Conservation (phyloP, 2,888 invertebrate genomes). For the Isotomurus palustris region DNA sequence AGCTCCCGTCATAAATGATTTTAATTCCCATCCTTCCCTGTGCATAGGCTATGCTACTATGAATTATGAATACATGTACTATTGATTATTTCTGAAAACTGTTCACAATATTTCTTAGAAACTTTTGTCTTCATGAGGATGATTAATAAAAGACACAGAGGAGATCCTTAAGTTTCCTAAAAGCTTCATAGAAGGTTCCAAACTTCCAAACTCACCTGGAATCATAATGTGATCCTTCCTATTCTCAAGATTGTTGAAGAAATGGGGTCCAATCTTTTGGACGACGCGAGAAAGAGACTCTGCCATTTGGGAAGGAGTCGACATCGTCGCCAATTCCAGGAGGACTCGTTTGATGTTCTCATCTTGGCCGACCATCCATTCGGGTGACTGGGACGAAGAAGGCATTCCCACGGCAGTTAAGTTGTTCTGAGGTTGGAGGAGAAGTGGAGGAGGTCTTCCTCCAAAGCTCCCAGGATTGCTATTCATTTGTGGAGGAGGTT, state of each 20-base stretch:
- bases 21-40: too few relatives aligned
- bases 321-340: conserved; percentile 26
- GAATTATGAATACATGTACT: too few relatives aligned
- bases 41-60: too few relatives aligned
- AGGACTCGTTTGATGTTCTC: conserved; percentile 30
- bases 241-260: conserved; percentile 23
- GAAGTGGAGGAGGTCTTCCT: too few relatives aligned
- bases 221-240: conserved; percentile 24
- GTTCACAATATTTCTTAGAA: not conserved
- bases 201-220: conserved; percentile 15
- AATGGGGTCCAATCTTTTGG: conserved; percentile 26
- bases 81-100: too few relatives aligned
- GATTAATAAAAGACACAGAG: not conserved
- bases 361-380: conserved; percentile 24
- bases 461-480: too few relatives aligned
- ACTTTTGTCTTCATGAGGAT: not conserved
- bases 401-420: conserved; percentile 9
- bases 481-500: conserved; percentile 3
- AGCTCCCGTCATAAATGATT: too few relatives aligned
- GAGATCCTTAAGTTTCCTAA: not conserved
- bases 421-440: not conserved
- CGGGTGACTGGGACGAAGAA: not conserved
- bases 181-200: not conserved
- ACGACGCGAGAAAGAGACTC: conserved; percentile 28
- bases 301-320: conserved; percentile 25